A percentile compares a stretch with the other conserved stretches of the same genome.
Conservation (phyloP, 2,113 vertebrate species). For the Mirza zaza region DNA sequence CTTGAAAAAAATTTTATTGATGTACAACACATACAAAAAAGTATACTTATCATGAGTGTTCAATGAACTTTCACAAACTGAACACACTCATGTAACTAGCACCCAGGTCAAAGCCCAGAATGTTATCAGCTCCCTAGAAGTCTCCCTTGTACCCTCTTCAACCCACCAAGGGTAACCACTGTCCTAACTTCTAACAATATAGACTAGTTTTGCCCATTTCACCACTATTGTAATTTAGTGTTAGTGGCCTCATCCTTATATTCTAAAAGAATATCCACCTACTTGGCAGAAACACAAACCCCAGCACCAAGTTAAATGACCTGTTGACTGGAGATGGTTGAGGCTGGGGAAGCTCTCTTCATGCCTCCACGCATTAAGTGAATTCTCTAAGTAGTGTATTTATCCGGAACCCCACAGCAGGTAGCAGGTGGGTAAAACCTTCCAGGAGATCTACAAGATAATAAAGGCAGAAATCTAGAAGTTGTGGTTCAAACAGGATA, state of each 20-base stretch:
- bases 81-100: neutral
- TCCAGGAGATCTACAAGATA: neutral
- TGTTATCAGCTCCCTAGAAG: neutral
- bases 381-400: neutral
- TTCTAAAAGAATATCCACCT: constrained; percentile 10
- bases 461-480: constrained; percentile 13
- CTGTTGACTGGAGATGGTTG: neutral
- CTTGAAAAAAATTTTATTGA: neutral
- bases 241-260: neutral
- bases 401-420: neutral
- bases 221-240: neutral
- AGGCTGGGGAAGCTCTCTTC: neutral
- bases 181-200: neutral
- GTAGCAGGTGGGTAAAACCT: neutral
- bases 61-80: constrained; percentile 17
- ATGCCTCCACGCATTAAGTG: neutral
- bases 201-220: neutral
- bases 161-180: neutral
- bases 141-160: neutral
- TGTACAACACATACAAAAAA: neutral
- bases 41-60: neutral
- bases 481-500: neutral
- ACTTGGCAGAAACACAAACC: neutral
- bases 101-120: neutral
- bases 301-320: neutral